Conservation (phyloP, 2,113 vertebrate species). For the Oncorhynchus kisutch region DNA sequence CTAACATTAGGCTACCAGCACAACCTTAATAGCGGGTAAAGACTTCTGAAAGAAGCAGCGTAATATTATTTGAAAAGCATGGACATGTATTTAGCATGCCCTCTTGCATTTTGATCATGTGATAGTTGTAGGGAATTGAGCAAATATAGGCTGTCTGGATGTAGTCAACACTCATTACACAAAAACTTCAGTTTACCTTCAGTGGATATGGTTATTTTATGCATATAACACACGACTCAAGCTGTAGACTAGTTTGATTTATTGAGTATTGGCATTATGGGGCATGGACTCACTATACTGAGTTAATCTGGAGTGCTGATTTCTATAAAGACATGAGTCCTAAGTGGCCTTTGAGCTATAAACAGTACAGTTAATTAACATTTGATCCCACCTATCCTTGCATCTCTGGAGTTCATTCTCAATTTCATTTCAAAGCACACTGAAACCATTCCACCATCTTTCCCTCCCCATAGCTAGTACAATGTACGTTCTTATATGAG, state of each 20-base stretch:
- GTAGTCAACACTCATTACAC: background rate
- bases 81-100: background rate
- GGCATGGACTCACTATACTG: slow-evolving; percentile 45
- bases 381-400: slow-evolving; percentile 60
- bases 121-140: too few relatives aligned
- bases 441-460: slow-evolving; percentile 39
- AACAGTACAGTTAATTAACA: slow-evolving; percentile 71
- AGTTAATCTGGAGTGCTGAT: slow-evolving; percentile 44
- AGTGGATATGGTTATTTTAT: background rate
- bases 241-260: slow-evolving; percentile 53
- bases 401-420: slow-evolving; percentile 54
- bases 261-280: slow-evolving; percentile 54
- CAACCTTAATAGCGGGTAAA: background rate
- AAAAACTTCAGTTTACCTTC: too few relatives aligned
- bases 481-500: background rate
- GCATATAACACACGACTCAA: slow-evolving; percentile 22
- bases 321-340: slow-evolving; percentile 59
- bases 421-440: slow-evolving; percentile 41
- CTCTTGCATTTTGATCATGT: too few relatives aligned
- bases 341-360: slow-evolving; percentile 65
- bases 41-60: background rate
- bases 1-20: background rate
- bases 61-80: background rate
- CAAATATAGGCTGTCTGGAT: background rate
- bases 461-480: background rate